phyloP scores from a whole-genome alignment of 2,113 vertebrate species.

The Pimephales promelas region DNA sequence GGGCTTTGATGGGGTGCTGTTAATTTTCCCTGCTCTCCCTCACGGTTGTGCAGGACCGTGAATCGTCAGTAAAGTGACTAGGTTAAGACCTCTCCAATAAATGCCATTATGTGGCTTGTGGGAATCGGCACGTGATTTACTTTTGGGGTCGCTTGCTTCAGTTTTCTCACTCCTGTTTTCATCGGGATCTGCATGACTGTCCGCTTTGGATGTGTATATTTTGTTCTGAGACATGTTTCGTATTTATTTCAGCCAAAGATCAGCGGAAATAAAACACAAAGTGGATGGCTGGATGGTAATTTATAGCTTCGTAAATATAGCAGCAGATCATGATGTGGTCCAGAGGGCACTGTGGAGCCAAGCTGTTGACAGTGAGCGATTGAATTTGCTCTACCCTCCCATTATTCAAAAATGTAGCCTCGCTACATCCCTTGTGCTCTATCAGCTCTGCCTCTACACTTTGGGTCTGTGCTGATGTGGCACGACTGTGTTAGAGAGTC shows the following conservation, averaged over 20 bases:
- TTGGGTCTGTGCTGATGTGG: conserved; percentile 25
- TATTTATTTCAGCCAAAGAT: conserved; percentile 1
- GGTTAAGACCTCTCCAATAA: conserved; percentile 13
- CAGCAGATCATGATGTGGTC: conserved; percentile 47
- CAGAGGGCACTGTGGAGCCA: conserved; percentile 46
- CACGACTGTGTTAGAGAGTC: neutral
- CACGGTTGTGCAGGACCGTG: neutral
- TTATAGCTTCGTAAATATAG: conserved; percentile 59
- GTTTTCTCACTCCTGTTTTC: neutral
- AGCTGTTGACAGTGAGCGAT: conserved; percentile 49
- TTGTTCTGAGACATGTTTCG: neutral
- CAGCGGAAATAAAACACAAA: conserved; percentile 15
- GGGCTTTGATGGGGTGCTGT: conserved; percentile 23
- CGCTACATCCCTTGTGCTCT: neutral
- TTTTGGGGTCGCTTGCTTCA: neutral
- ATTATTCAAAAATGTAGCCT: conserved; percentile 27
- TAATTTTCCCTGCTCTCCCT: conserved; percentile 10
- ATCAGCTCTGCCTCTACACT: neutral
- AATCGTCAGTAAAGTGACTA: neutral
- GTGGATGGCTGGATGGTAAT: conserved; percentile 50
- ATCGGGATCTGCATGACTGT: neutral
- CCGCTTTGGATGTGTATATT: neutral
- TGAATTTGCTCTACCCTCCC: conserved; percentile 19
- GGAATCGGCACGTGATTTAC: neutral
- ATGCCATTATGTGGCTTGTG: neutral